Evolutionary conservation across 1,140 invertebrate genomes (phyloP), one percentile per base, ranked within the genome.

Genomic region (Asbolus verrucosus): DNA sequence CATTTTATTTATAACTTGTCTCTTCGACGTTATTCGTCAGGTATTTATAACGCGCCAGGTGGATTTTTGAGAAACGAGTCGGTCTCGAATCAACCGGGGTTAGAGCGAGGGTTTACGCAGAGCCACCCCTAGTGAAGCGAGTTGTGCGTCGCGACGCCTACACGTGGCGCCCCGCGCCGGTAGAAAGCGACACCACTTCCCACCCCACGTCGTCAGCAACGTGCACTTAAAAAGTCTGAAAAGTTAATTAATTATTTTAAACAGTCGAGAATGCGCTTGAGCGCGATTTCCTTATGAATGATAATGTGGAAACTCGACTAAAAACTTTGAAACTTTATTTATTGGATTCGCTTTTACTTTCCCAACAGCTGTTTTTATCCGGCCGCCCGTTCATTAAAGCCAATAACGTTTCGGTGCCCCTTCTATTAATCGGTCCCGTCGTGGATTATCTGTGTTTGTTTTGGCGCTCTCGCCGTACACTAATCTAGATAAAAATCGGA

Each of bases 181-280:
- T 14, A 63, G 24, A 70, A 60, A 71, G 72, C 69, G 39, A 21
- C 60, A 71, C 21, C 43, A 65, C n/a, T 43, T 41, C 65, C 41
- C 60, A 60, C 60, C 70, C 65, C 66, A 68, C 66, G 61, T 18
- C 15, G 4, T 15, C 27, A 63, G 61, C 38, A 73, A n/a, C n/a
- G n/a, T n/a, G n/a, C n/a, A n/a, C n/a, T n/a, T n/a, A n/a, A 75
- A 76, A 77, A 76, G 71, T 75, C 74, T 46, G 69, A 69, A 75
- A 76, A 78, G 75, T 78, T 77, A 79, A 79, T 79, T 78, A 79
- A 79, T 78, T 78, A n/a, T n/a, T n/a, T n/a, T n/a, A n/a, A n/a
- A n/a, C n/a, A n/a, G n/a, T n/a, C n/a, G n/a, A n/a, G n/a, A n/a
- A n/a, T n/a, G n/a, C 65, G 74, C 72, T 70, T 66, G 60, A 70